Conservation (phyloP, 1,140 invertebrate genomes). For the Tetramorium alpestre region DNA sequence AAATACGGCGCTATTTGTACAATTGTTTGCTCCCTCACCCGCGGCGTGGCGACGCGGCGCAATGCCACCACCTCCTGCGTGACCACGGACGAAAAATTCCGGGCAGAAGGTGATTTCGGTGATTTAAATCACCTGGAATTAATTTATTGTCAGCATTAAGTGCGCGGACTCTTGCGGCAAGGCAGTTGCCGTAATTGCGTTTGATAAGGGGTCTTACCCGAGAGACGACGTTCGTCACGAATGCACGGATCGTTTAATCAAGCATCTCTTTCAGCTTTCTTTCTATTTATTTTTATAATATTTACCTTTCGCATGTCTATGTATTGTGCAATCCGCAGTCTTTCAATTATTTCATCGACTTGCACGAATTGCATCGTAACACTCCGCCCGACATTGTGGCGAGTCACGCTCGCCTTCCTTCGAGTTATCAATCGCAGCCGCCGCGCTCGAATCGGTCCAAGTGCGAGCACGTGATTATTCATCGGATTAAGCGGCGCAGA, state of each 20-base stretch:
- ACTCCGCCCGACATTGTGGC: not conserved
- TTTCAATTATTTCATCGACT: conserved; percentile 17
- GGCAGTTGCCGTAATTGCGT: not conserved
- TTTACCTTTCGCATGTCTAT: not conserved
- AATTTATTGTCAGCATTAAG: conserved; percentile 61
- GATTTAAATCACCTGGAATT: conserved; percentile 60
- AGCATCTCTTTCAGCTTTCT: not conserved
- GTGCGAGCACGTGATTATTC: conserved; percentile 43
- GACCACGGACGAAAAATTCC: conserved; percentile 80
- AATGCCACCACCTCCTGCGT: conserved; percentile 73
- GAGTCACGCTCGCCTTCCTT: not conserved
- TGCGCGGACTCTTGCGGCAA: not conserved
- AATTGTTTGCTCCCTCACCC: conserved; percentile 83
- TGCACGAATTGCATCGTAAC: not conserved
- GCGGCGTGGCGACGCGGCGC: conserved; percentile 46
- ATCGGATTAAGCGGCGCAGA: conserved; percentile 28
- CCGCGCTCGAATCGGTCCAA: conserved; percentile 1
- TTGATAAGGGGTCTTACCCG: not conserved
- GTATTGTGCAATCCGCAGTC: not conserved
- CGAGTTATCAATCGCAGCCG: conserved; percentile 55
- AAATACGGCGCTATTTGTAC: conserved; percentile 84
- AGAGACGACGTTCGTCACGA: conserved; percentile 8
- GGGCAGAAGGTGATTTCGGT: conserved; percentile 65
- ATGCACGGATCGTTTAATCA: not conserved
- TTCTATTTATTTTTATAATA: not conserved